Evolutionary conservation across 2,797 vertebrate genomes (phyloP).

Genomic region (Diglossa cyanea): DNA sequence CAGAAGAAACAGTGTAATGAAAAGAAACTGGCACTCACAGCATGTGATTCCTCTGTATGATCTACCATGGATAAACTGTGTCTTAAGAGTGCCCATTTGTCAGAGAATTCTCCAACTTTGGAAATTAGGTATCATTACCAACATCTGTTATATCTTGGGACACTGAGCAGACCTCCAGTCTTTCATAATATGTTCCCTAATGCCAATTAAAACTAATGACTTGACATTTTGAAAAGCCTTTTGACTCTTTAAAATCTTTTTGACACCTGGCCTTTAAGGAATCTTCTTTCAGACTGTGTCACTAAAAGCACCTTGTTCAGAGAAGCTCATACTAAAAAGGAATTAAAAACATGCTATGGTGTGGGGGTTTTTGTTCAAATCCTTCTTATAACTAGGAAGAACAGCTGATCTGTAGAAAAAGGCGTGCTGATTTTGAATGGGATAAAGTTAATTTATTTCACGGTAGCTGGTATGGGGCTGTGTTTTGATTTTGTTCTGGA

Average conservation of each 20-base stretch:
- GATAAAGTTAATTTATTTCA: not conserved
- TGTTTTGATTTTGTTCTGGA: not conserved
- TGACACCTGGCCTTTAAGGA: not conserved
- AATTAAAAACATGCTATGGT: not conserved
- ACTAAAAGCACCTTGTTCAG: not conserved
- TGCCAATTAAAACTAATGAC: conserved; percentile 14
- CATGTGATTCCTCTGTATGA: not conserved
- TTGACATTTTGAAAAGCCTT: not conserved
- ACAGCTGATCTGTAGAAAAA: not conserved
- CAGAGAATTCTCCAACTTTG: not conserved
- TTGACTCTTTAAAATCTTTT: not conserved
- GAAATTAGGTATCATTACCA: not conserved
- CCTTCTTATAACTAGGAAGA: not conserved
- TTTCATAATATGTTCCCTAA: not conserved
- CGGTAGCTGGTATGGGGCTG: not conserved
- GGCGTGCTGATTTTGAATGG: not conserved
- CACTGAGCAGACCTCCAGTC: not conserved
- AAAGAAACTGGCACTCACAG: not conserved
- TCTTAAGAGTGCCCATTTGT: not conserved
- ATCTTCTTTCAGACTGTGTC: not conserved
- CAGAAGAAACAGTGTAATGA: not conserved
- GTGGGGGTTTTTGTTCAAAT: not conserved
- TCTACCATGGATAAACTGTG: not conserved
- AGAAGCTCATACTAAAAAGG: not conserved
- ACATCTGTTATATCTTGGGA: not conserved